A percentile compares a stretch with the other conserved stretches of the same genome.
Conservation (phyloP, 2,113 vertebrate species). For the Beaufortia kweichowensis region DNA sequence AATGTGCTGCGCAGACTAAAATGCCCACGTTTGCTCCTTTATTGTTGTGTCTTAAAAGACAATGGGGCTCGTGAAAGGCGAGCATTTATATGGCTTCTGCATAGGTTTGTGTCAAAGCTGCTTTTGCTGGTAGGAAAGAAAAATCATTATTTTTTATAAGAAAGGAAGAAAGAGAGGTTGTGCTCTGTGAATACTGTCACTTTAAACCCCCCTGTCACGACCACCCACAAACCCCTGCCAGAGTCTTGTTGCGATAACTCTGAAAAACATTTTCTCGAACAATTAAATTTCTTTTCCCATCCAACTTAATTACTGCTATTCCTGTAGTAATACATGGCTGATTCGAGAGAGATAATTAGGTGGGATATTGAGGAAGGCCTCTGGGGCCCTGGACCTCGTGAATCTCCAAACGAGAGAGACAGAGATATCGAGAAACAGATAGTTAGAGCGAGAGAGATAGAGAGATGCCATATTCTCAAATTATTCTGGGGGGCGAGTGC, state of each 20-base stretch:
- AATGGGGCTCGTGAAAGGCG: slow-evolving; percentile 11
- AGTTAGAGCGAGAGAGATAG: slow-evolving; percentile 32
- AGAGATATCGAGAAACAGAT: slow-evolving; percentile 64
- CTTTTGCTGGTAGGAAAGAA: background rate
- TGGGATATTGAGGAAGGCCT: slow-evolving; percentile 76
- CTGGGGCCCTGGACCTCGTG: slow-evolving; percentile 70
- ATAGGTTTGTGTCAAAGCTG: background rate
- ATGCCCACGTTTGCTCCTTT: slow-evolving; percentile 18
- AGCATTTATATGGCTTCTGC: background rate
- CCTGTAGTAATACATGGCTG: slow-evolving; percentile 70
- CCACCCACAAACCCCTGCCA: background rate
- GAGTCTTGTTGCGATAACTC: slow-evolving; percentile 26
- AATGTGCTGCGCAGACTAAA: slow-evolving; percentile 22
- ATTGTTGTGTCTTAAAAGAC: slow-evolving; percentile 24
- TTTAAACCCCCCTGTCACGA: slow-evolving; percentile 3
- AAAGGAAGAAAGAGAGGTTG: background rate
- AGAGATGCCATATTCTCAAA: slow-evolving; percentile 92
- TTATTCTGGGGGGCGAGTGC: slow-evolving; percentile 93
- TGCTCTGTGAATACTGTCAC: background rate
- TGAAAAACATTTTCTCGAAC: slow-evolving; percentile 56
- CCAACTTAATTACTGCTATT: slow-evolving; percentile 78
- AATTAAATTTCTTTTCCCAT: slow-evolving; percentile 63
- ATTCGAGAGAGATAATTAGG: slow-evolving; percentile 77
- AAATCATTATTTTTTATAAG: background rate
- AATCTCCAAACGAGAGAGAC: slow-evolving; percentile 67